Evolutionary conservation across 2,888 invertebrate species (phyloP).

Genomic region (Cephus runcator): DNA sequence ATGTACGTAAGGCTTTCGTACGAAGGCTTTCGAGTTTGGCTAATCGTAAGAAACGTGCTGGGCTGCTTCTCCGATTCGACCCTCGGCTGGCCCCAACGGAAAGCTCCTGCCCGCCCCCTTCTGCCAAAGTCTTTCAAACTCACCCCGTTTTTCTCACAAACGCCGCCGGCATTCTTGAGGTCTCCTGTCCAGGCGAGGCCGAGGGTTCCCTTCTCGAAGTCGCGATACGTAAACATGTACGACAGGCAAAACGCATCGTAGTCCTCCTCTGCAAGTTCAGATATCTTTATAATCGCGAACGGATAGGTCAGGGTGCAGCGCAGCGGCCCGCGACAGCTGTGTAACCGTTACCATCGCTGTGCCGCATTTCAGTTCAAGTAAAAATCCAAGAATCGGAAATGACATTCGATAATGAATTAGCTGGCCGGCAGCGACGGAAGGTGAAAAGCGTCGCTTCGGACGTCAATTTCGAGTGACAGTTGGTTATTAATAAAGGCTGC

Average conservation of each 20-base stretch:
- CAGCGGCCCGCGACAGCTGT: too few species aligned
- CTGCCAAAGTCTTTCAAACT: constrained; percentile 52
- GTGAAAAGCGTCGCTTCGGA: constrained; percentile 12
- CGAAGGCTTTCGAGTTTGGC: too few species aligned
- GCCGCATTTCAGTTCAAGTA: background rate
- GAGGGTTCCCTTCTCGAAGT: constrained; percentile 93
- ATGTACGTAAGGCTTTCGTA: constrained; percentile 12
- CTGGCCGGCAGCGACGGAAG: constrained; percentile 8
- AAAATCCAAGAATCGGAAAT: background rate
- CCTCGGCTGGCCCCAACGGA: too few species aligned
- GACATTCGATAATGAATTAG: constrained; percentile 18
- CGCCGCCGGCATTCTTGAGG: constrained; percentile 93
- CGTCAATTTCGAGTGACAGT: constrained; percentile 20
- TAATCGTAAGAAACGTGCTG: too few species aligned
- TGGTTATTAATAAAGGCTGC: constrained; percentile 25
- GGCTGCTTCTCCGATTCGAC: too few species aligned
- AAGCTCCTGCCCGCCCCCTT: too few species aligned
- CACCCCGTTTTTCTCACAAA: constrained; percentile 95
- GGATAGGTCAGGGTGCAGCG: too few species aligned
- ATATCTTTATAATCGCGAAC: background rate
- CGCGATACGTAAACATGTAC: constrained; percentile 96
- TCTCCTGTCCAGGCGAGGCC: constrained; percentile 98
- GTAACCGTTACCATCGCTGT: too few species aligned
- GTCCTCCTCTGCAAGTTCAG: constrained; percentile 81
- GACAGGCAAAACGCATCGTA: constrained; percentile 97